Base-by-base conservation (phyloP, 2,797 vertebrate species). In the Halcyon badia region DNA sequence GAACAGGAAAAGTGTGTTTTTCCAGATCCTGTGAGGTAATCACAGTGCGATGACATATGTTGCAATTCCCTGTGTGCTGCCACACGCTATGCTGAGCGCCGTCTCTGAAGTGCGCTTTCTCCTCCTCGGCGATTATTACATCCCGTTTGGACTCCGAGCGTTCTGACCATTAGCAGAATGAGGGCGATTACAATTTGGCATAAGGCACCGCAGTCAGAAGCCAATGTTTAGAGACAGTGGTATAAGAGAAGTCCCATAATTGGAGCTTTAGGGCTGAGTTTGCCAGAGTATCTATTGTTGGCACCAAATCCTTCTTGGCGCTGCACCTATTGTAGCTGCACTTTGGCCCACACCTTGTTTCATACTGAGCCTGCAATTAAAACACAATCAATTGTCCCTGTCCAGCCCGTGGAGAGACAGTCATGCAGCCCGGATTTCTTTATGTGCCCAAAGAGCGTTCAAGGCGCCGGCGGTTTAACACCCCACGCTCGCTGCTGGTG, bases 201-300 rank as follows among this genome's bases (percentile, higher is more conserved):
- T 39, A 15, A 95, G 79, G 88, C 68, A 69, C 82, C 28, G 78
- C 85, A 90, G 81, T 60, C 76, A 49, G 88, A 70, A 89, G 95
- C 97, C 95, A 97, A 83, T 88, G 92, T 92, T 97, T 94, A 86
- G 94, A 94, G 94, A 93, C 92, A 83, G 93, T 89, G 96, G 91
- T 95, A 69, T 87, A 93, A 93, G 95, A 94, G 94, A 94, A 94
- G 94, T 75, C 95, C 90, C 89, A 95, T 95, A 81, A 96, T 77
- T 87, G 91, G 96, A 94, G 85, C 94, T 58, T 73, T 24, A 70
- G 87, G 64, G 58, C 61, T 41, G 93, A 82, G 71, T 95, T 96
- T 96, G 97, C 96, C 97, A 97, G 83, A 91, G 92, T 77, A 75
- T 95, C 91, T 89, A 54, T 79, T 79, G 91, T 93, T 87, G 96